Base-by-base conservation (phyloP, 1,140 invertebrate genomes). In the Papilio aristodemus region DNA sequence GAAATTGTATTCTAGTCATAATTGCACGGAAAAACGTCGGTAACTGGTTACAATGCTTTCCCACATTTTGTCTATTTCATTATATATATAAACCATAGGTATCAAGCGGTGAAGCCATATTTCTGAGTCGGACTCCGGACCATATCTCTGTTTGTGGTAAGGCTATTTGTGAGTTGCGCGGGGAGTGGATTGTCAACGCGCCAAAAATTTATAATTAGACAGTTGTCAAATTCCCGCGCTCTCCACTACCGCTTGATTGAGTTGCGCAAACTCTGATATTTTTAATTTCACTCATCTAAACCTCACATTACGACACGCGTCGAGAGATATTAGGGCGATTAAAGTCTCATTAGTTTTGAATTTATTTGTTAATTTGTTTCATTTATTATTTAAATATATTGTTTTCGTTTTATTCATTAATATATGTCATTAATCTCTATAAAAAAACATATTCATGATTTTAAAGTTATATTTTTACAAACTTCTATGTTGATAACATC, bases 141-240 rank as follows among this genome's bases (percentile, higher is more conserved):
- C 17, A 50, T 50, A 22, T 50, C 46, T 22, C 46, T 11, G 46
- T 50, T 50, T 50, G 46, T 50, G 46, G 46, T 19, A 50, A 25
- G 19, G 36, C 19, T 63, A 63, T 63, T 63, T 63, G 60, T 39
- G 60, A n/a, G 27, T 10, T 19, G 10, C 37, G 60, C 36, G 17
- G 69, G 57, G 72, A 60, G 68, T 69, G 46, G 66, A 69, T 81
- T 85, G 83, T 80, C 78, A 78, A 72, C 38, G 62, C 62, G 81
- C 83, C 83, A 83, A 79, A 54, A 76, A 69, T 74, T 75, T 83
- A 84, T 77, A 81, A 83, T 81, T 84, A 84, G 77, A 74, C 62
- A 76, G 62, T 75, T 82, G 75, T 78, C 80, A 82, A 80, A 77
- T 75, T 74, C 71, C 69, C 71, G 69, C 76, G 70, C 74, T 75